Percentiles rank a stretch among this genome's conserved stretches.
Conservation (phyloP, 2,113 vertebrate genomes). For the Stegastes partitus region DNA sequence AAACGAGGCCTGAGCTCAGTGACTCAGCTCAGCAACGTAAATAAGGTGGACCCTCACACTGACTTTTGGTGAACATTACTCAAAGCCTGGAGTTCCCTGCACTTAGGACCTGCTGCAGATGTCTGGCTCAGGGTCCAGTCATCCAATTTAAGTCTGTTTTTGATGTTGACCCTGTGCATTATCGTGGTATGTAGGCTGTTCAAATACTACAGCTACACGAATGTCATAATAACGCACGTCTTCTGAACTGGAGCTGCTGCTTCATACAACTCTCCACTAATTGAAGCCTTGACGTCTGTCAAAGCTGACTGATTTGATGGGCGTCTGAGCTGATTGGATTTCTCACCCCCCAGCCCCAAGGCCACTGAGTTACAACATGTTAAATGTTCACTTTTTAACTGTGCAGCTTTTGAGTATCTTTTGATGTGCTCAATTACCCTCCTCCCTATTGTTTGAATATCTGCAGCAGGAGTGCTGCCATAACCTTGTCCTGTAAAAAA, state of each 20-base stretch:
- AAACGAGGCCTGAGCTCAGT: conserved; percentile 78
- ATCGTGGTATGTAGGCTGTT: conserved; percentile 42
- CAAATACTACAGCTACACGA: conserved; percentile 35
- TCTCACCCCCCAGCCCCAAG: conserved; percentile 9
- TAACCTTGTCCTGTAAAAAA: conserved; percentile 63
- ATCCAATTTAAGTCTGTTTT: conserved; percentile 75
- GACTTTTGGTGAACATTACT: conserved; percentile 75
- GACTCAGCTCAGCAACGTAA: conserved; percentile 83
- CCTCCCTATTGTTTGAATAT: conserved; percentile 73
- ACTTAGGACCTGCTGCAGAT: conserved; percentile 81
- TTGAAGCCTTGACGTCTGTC: conserved; percentile 30
- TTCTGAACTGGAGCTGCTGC: conserved; percentile 29
- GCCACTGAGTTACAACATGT: conserved; percentile 39
- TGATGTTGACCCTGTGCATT: conserved; percentile 77
- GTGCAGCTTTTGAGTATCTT: conserved; percentile 51
- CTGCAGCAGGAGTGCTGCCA: conserved; percentile 48
- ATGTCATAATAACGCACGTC: conserved; percentile 56
- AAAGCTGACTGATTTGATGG: conserved; percentile 53
- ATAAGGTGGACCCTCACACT: conserved; percentile 77
- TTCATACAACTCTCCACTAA: neutral
- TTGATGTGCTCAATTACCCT: conserved; percentile 73
- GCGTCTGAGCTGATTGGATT: too few relatives aligned
- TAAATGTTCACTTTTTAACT: conserved; percentile 70
- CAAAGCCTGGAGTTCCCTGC: conserved; percentile 76
- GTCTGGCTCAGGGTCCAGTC: conserved; percentile 80